Evolutionary conservation across 2,113 vertebrate genomes (phyloP).

Genomic region (Corythornis madagascariensis): DNA sequence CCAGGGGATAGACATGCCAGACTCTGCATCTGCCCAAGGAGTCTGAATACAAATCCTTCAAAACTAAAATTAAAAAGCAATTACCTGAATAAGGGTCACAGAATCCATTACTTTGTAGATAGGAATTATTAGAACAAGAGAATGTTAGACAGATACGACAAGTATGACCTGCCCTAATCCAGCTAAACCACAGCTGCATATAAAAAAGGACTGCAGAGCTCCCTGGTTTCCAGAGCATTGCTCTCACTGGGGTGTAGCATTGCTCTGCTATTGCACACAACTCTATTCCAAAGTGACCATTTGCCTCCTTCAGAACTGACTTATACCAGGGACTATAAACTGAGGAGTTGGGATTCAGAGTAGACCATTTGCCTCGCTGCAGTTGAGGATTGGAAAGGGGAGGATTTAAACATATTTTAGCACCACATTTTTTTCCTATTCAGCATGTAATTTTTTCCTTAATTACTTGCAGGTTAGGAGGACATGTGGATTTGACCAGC

Average conservation of each 20-base stretch:
- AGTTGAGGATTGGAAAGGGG: background rate
- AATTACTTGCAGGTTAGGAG: constrained; percentile 3
- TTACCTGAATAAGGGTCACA: background rate
- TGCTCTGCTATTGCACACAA: background rate
- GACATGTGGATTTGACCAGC: constrained; percentile 6
- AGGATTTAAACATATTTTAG: background rate
- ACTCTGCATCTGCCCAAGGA: background rate
- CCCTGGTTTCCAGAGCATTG: background rate
- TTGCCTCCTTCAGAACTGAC: background rate
- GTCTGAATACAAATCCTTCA: background rate
- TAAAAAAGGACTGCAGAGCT: background rate
- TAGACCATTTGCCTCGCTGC: background rate
- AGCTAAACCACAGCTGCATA: background rate
- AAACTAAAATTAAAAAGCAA: background rate
- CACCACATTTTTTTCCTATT: background rate
- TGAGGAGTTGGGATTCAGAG: background rate
- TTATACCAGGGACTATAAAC: background rate
- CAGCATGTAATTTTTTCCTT: background rate
- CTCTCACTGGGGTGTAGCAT: background rate
- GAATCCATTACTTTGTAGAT: background rate
- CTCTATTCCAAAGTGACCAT: background rate
- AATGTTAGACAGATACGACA: background rate
- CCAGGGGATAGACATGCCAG: background rate
- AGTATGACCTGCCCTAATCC: background rate
- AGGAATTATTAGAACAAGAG: background rate